phyloP scores from a whole-genome alignment of 1,140 invertebrate species.

The Procambarus virginalis region DNA sequence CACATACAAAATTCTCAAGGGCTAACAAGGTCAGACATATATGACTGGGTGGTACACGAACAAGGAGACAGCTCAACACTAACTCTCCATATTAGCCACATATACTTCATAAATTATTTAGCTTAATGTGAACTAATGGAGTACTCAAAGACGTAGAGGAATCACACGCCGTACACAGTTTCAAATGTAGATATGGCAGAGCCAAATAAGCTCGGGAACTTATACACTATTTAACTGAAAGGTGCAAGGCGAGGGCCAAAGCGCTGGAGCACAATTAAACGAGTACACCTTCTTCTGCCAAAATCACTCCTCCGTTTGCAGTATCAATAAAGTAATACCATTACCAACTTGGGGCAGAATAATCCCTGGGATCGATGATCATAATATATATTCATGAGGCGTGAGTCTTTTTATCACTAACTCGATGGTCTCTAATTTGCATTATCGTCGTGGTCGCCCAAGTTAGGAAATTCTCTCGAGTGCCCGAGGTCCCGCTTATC shows the following conservation, averaged over 20 bases:
- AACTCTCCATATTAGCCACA: neutral
- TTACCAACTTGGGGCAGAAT: neutral
- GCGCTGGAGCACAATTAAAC: neutral
- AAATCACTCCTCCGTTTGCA: neutral
- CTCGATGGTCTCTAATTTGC: neutral
- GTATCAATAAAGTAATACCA: neutral
- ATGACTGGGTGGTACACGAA: too few relatives aligned
- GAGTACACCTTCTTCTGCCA: too few relatives aligned
- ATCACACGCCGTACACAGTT: too few relatives aligned
- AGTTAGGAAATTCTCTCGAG: neutral
- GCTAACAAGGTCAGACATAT: too few relatives aligned
- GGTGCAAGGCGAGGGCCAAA: neutral
- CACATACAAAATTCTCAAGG: too few relatives aligned
- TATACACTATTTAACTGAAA: too few relatives aligned
- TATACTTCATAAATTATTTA: too few relatives aligned
- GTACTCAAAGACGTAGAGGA: too few relatives aligned
- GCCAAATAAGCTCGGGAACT: too few relatives aligned
- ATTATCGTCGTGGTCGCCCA: neutral
- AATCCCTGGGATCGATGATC: neutral
- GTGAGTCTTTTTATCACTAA: neutral
- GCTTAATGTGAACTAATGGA: too few relatives aligned
- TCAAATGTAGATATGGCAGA: too few relatives aligned
- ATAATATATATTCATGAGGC: slow-evolving; percentile 7
- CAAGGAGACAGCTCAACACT: neutral
- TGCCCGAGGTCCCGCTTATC: neutral